phyloP scores from a whole-genome alignment of 2,113 vertebrate species.

The Gallinago jamesoni region DNA sequence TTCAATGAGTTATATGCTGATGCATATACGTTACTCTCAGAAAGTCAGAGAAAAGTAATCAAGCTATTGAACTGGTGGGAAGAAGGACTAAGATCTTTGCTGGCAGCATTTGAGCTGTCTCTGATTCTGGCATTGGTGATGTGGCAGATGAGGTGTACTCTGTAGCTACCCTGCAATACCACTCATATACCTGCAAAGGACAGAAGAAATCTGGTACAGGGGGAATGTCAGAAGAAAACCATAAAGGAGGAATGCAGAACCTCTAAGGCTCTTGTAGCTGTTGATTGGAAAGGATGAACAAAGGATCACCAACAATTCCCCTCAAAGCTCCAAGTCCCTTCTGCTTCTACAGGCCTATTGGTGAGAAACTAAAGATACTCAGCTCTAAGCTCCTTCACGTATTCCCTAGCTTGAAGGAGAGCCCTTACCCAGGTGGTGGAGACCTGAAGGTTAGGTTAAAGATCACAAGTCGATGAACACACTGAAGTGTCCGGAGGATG shows the following conservation, averaged over 20 bases:
- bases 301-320: not conserved
- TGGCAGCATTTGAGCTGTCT: not conserved
- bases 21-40: not conserved
- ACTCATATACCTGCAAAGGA: not conserved
- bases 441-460: not conserved
- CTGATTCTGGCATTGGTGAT: not conserved
- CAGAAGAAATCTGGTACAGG: not conserved
- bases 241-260: not conserved
- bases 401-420: not conserved
- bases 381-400: accelerated
- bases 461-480: not conserved
- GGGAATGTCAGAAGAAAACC: not conserved
- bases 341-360: not conserved
- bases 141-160: not conserved
- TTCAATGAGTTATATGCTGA: not conserved
- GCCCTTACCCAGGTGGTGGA: not conserved
- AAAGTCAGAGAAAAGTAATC: not conserved
- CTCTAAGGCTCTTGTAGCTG: not conserved
- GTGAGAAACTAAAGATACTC: not conserved
- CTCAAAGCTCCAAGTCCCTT: not conserved
- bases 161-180: not conserved
- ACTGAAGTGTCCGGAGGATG: not conserved
- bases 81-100: not conserved
- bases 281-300: not conserved
- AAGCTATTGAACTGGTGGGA: not conserved